Evolutionary conservation across 2,888 invertebrate species (phyloP).

Genomic region (Fabriciana adippe): DNA sequence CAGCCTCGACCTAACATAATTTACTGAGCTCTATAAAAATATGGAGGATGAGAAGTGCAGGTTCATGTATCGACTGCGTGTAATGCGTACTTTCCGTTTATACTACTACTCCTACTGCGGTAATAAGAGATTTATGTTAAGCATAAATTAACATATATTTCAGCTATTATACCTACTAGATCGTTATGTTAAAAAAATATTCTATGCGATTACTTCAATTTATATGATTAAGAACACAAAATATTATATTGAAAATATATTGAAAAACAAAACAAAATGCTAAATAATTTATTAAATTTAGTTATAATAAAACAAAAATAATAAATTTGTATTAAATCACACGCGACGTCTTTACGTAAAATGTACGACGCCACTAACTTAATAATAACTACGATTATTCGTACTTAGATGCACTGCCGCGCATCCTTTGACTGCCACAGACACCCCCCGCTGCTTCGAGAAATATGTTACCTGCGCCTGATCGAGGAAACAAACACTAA

Average conservation of each 20-base stretch:
- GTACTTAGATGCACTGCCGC: constrained; percentile 49
- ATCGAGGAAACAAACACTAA: constrained; percentile 72
- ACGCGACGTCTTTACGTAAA: background rate
- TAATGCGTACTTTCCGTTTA: too few species aligned
- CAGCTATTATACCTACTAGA: too few species aligned
- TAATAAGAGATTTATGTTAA: too few species aligned
- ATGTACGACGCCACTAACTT: constrained; percentile 5
- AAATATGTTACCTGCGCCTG: constrained; percentile 72
- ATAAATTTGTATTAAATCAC: constrained; percentile 10
- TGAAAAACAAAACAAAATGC: too few species aligned
- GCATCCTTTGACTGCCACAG: constrained; percentile 59
- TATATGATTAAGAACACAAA: too few species aligned
- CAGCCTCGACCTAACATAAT: constrained; percentile 61
- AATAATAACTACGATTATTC: constrained; percentile 32
- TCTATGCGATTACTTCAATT: too few species aligned
- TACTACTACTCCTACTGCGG: too few species aligned
- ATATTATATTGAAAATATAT: too few species aligned
- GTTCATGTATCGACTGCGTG: background rate
- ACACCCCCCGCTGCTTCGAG: constrained; percentile 70
- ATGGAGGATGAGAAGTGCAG: constrained; percentile 47
- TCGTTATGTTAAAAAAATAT: too few species aligned
- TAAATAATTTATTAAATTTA: background rate
- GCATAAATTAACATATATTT: too few species aligned
- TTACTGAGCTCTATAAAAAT: constrained; percentile 58
- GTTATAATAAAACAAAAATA: background rate